These are phyloP conservation scores for Musca vetustissima DNA, from an alignment of 1,140 invertebrate genomes.

Conservation along the genomic window DNA sequence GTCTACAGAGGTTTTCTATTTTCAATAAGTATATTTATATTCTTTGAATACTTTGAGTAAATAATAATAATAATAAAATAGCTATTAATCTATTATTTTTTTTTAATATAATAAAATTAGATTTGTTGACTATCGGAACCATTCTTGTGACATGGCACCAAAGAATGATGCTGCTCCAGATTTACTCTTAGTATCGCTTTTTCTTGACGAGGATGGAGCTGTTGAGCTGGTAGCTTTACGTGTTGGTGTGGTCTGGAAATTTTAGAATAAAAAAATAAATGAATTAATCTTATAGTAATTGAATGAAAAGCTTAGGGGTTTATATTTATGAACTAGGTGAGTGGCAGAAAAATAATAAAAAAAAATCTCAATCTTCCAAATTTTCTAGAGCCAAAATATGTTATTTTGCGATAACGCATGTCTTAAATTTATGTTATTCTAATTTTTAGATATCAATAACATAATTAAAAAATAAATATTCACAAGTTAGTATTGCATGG, in stretches of 20 bases:
- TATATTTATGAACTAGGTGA: neutral
- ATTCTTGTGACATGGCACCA: slow-evolving; percentile 76
- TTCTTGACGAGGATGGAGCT: slow-evolving; percentile 35
- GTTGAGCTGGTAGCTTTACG: slow-evolving; percentile 31
- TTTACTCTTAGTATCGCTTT: slow-evolving; percentile 45
- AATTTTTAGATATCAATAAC: no score
- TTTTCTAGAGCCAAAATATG: no score
- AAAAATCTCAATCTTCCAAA: no score
- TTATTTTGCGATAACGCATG: no score
- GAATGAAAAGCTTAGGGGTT: neutral
- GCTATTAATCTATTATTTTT: neutral
- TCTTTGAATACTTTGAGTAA: neutral
- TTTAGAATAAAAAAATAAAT: neutral
- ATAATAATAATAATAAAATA: slow-evolving; percentile 8
- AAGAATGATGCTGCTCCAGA: slow-evolving; percentile 73
- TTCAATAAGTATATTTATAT: neutral
- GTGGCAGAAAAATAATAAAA: no score
- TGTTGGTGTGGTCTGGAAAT: slow-evolving; percentile 32
- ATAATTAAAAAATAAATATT: no score
- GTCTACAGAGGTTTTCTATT: no score
- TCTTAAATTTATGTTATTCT: no score
- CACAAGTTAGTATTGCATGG: no score
- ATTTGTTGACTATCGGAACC: slow-evolving; percentile 61
- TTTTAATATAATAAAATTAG: no score
- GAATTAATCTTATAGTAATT: neutral